Conservation (phyloP, 2,797 vertebrate species). For the Molossus alvarezi region DNA sequence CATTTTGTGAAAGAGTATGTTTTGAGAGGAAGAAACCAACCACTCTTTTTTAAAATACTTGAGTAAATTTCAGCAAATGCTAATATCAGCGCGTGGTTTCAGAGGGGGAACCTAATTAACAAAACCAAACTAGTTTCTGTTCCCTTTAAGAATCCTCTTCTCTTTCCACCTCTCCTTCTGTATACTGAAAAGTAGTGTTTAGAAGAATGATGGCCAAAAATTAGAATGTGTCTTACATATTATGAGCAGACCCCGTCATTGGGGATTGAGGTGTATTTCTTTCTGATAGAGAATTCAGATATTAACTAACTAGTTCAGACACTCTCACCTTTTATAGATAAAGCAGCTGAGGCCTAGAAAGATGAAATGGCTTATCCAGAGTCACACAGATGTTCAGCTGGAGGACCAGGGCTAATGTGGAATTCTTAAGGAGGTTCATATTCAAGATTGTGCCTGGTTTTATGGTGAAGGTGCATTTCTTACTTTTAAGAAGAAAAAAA, state of each 20-base stretch:
- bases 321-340: background rate
- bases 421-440: constrained; percentile 39
- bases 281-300: constrained; percentile 52
- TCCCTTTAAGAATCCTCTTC: constrained; percentile 69
- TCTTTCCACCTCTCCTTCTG: background rate
- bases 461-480: constrained; percentile 7
- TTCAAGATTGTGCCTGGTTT: background rate
- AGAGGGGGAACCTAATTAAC: constrained; percentile 76
- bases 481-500: constrained; percentile 36
- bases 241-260: background rate
- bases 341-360: background rate
- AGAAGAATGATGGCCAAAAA: background rate
- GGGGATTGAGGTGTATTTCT: background rate
- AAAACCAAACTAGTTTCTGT: constrained; percentile 75
- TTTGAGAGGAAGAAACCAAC: constrained; percentile 34
- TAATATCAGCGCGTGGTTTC: constrained; percentile 62
- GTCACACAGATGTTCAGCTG: background rate
- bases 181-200: constrained; percentile 6
- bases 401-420: background rate
- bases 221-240: constrained; percentile 17
- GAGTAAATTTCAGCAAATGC: constrained; percentile 56
- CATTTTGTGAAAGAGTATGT: constrained; percentile 29
- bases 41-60: background rate
- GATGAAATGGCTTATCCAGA: background rate
- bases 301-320: constrained; percentile 53